Base-by-base conservation (phyloP, 1,140 invertebrate genomes). In the Chironomus tepperi region DNA sequence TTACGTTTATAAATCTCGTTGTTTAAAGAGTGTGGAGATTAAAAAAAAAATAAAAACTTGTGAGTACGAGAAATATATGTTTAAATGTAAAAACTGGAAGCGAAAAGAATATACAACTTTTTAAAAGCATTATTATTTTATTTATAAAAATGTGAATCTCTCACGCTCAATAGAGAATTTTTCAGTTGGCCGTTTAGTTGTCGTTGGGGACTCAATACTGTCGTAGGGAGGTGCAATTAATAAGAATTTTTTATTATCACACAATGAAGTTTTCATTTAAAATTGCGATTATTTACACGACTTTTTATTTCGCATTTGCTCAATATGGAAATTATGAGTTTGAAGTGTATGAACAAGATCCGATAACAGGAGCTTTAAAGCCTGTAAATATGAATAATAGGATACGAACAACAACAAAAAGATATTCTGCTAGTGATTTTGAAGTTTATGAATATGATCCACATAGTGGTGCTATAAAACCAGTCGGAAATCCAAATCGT, bases 271-370 rank as follows among this genome's bases (percentile, higher is more conserved):
- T 57, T 57, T 12, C 47, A 57, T 57, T 57, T 57, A 57, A 57
- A 57, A n/a, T 57, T n/a, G 47, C 47, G 12, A 5, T 57, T n/a
- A 15, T 57, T n/a, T 12, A 15, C 5, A 15, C 47, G 5, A 5
- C n/a, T 5, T 12, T 57, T 57, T n/a, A n/a, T 1, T n/a, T 15
- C n/a, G 12, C 47, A 57, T n/a, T 57, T 15, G 47, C 47, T 5
- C 47, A 57, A 57, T 5, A 15, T 57, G 47, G 47, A 9, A 57
- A 57, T 15, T 57, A n/a, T 57, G 47, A 57, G 12, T 12, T n/a
- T 57, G 47, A 57, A 57, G 47, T 57, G 12, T 57, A 57, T 57
- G 47, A 57, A 57, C n/a, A 57, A n/a, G 47, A 57, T 57, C 47
- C 47, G 12, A 15, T n/a, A 12, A 57, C 12, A 15, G 47, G 47